A percentile compares a stretch with the other conserved stretches of the same genome.
Evolutionary conservation across 2,888 invertebrate species (phyloP).

Genomic region (Therioaphis trifolii): DNA sequence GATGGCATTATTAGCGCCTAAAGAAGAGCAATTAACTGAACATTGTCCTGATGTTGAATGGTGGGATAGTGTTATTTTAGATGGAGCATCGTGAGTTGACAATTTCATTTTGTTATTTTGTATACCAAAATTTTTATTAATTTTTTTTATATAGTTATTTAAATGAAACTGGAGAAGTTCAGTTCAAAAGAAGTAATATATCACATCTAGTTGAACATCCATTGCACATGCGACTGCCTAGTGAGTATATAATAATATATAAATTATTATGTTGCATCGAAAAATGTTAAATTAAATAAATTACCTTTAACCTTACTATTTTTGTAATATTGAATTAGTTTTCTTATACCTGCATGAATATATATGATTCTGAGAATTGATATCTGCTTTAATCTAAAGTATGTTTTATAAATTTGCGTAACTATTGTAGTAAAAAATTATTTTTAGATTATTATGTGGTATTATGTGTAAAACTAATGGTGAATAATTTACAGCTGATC

Average conservation of each 20-base stretch:
- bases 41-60: constrained; percentile 93
- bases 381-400: too few relatives aligned
- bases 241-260: constrained; percentile 73
- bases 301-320: too few relatives aligned
- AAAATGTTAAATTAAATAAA: constrained; percentile 2
- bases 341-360: too few relatives aligned
- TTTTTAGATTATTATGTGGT: too few relatives aligned
- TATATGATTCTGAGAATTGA: too few relatives aligned
- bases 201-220: constrained; percentile 98
- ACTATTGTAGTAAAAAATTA: too few relatives aligned
- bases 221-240: constrained; percentile 92
- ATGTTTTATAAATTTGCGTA: too few relatives aligned
- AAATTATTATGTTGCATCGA: background rate
- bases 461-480: background rate
- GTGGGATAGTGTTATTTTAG: constrained; percentile 97
- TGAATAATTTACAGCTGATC: constrained; percentile 75
- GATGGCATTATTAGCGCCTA: constrained; percentile 90
- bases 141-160: constrained; percentile 58
- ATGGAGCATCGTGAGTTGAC: constrained; percentile 65
- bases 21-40: constrained; percentile 78
- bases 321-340: too few relatives aligned
- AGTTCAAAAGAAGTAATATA: constrained; percentile 78
- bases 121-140: constrained; percentile 6
- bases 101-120: background rate
- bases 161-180: constrained; percentile 66